phyloP scores from a whole-genome alignment of 1,140 invertebrate species.

The Cepaea nemoralis region DNA sequence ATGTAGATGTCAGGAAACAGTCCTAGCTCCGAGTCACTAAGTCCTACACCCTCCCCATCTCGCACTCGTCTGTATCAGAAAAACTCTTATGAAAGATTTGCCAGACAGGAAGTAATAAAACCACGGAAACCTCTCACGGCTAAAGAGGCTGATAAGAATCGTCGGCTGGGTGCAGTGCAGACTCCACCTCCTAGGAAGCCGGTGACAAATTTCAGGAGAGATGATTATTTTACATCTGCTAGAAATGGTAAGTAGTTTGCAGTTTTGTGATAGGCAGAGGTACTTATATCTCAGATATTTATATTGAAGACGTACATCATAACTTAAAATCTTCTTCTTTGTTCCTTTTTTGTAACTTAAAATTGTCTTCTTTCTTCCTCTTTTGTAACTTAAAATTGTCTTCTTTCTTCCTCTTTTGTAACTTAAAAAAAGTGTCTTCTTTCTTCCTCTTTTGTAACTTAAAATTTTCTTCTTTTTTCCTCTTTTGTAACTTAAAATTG shows the following conservation, averaged over 20 bases:
- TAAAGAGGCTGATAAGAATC: conserved; percentile 32
- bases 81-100: not conserved
- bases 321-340: too few relatives aligned
- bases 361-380: too few relatives aligned
- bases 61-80: not conserved
- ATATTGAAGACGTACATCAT: too few relatives aligned
- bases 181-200: conserved; percentile 34
- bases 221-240: conserved; percentile 24
- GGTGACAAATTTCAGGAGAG: not conserved
- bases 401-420: too few relatives aligned
- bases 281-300: too few relatives aligned
- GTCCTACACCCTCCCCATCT: conserved; percentile 12
- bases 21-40: not conserved
- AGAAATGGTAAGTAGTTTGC: conserved; percentile 30
- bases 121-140: conserved; percentile 15
- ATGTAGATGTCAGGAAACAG: not conserved
- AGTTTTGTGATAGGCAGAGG: too few relatives aligned
- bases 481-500: too few relatives aligned
- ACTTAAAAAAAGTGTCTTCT: too few relatives aligned
- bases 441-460: too few relatives aligned
- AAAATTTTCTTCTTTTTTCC: too few relatives aligned
- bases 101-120: not conserved
- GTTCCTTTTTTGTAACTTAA: too few relatives aligned
- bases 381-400: too few relatives aligned
- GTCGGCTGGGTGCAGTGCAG: conserved; percentile 26